A percentile compares a stretch with the other conserved stretches of the same genome.
Conservation (phyloP, 1,140 invertebrate species). For the Pseudachorutes palmiensis region DNA sequence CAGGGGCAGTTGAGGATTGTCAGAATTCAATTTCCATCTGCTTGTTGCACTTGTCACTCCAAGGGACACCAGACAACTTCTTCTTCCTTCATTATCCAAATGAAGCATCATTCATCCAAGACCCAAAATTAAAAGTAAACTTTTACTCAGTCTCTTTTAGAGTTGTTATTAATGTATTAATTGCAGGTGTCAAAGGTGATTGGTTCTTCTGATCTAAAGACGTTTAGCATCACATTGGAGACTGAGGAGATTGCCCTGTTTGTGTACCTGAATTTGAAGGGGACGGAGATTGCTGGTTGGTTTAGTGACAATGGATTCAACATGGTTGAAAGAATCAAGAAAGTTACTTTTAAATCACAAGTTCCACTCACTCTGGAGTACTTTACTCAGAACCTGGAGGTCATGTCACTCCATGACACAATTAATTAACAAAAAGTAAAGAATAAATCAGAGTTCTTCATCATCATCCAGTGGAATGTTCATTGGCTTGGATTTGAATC, state of each 20-base stretch:
- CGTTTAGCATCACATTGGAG: slow-evolving; percentile 38
- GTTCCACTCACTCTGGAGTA: slow-evolving; percentile 29
- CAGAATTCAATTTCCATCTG: slow-evolving; percentile 15
- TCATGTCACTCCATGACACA: slow-evolving; percentile 41
- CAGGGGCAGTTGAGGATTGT: slow-evolving; percentile 8
- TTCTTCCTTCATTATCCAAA: slow-evolving; percentile 31
- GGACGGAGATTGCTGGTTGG: slow-evolving; percentile 42
- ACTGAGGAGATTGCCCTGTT: slow-evolving; percentile 53
- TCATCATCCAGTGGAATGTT: neutral
- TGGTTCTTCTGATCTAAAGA: slow-evolving; percentile 6
- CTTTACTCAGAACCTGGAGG: slow-evolving; percentile 37
- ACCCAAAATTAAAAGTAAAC: slow-evolving; percentile 22
- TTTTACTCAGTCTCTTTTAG: too few species aligned
- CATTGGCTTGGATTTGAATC: neutral
- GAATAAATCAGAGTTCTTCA: neutral
- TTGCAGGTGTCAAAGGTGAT: neutral
- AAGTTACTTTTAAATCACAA: slow-evolving; percentile 42
- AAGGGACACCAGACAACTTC: slow-evolving; percentile 31
- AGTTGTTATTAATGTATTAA: too few species aligned
- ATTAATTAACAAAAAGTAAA: neutral
- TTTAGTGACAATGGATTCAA: slow-evolving; percentile 62
- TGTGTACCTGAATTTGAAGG: slow-evolving; percentile 49
- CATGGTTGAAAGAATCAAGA: slow-evolving; percentile 37
- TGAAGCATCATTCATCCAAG: neutral
- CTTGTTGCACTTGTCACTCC: slow-evolving; percentile 25